Evolutionary conservation across 2,113 vertebrate genomes (phyloP).

Genomic region (Marmota flaviventris): DNA sequence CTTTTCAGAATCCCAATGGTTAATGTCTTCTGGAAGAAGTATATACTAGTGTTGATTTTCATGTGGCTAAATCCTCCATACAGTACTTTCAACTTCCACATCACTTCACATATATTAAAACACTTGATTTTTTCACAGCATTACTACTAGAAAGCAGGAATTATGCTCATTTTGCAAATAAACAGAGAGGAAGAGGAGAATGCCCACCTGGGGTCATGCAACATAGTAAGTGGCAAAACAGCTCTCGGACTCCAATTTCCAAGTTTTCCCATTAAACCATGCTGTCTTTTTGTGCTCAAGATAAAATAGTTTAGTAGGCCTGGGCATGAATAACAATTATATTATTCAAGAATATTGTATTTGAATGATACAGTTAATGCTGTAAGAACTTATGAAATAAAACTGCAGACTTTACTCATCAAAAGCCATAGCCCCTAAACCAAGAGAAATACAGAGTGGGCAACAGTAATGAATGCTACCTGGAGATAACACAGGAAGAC

Average conservation of each 20-base stretch:
- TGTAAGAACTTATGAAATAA: neutral
- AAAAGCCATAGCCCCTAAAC: neutral
- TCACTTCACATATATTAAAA: neutral
- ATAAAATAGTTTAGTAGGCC: neutral
- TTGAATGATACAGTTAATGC: neutral
- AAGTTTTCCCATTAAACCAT: neutral
- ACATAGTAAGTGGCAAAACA: neutral
- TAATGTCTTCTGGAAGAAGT: neutral
- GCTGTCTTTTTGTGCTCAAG: neutral
- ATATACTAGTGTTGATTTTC: too few relatives aligned
- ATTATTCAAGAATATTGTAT: neutral
- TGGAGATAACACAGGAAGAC: neutral
- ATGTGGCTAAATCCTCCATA: neutral
- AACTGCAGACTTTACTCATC: neutral
- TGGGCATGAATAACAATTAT: neutral
- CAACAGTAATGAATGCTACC: neutral
- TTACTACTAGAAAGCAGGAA: neutral
- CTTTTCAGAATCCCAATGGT: neutral
- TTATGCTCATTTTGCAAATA: neutral
- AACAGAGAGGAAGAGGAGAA: neutral
- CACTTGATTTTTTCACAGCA: neutral
- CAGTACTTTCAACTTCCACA: too few relatives aligned
- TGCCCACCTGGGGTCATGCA: rapidly evolving
- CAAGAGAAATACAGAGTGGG: neutral
- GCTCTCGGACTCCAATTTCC: neutral